Evolutionary conservation across 2,888 invertebrate genomes (phyloP), one percentile per base, ranked within the genome.

Genomic region (Epinotia nisella): DNA sequence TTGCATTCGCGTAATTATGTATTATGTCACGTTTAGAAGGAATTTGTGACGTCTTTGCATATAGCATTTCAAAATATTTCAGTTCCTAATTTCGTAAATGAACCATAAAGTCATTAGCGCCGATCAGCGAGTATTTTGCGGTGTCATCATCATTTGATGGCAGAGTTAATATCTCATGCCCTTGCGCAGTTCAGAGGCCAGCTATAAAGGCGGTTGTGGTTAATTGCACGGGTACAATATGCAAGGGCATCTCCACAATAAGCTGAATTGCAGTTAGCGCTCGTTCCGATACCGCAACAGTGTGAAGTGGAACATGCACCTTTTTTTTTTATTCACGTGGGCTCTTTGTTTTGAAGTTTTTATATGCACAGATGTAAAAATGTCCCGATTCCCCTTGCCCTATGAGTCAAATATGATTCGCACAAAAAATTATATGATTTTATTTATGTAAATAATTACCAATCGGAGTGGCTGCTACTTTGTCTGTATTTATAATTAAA

Each of bases 171-270:
- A 24, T 71, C 21, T 41, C 75, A 69, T 64, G 75, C 77, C 78
- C 77, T 78, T 76, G 76, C 67, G 74, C 59, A 64, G 62, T 77
- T 77, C 77, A 81, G 75, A 81, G 76, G 77, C 78, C 75, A 80
- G 61, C 71, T 74, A 75, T 75, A 76, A 76, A 78, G 76, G 67
- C 65, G 76, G 68, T 70, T 61, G 65, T 68, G 67, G 64, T 74
- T 76, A 65, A 76, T 75, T 76, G 69, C 70, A 61, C 59, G 61
- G 58, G 60, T 69, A 73, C 73, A 62, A 62, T 55, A 64, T 71
- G 29, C 78, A 75, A 76, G 66, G 76, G 72, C 66, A 55, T 60
- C 17, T 13, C 51, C 41, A 71, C 64, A 64, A 65, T 71, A 71
- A 58, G 58, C 65, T 53, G 59, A 66, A 71, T 71, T 53, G 65